Base-by-base conservation (phyloP, 2,888 invertebrate genomes). In the Ennomos erosarius region DNA sequence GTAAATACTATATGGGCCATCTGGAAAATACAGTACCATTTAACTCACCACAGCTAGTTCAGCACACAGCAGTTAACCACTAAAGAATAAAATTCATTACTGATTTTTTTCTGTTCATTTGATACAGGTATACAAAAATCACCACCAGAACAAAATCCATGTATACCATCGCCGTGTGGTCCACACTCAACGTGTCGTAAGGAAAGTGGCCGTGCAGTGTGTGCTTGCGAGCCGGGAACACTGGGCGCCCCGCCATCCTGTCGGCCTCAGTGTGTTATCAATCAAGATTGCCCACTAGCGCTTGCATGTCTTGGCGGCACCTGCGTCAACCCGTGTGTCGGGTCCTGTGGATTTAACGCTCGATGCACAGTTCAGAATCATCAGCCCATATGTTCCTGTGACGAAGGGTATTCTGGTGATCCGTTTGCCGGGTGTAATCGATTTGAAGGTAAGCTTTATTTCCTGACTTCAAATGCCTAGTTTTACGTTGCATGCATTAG, bases 161-260 rank as follows among this genome's bases (percentile, higher is more conserved):
- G 96, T 71, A 82, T 94, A 13, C 94, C 94, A 10, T 93, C 95
- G 0, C 96, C 96, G 0, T 96, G 96, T 75, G 96, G 95, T 26
- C 93, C 94, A 12, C 93, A 95, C 74, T 94, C 96, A 0, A 83
- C 92, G 3, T 96, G 96, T 70, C 93, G 93, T 63, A 92, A 93
- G 35, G 95, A 95, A 64, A 91, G 92, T 45, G 93, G 94, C 9
- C 93, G 95, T 58, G 94, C 96, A 0, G 94, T 96, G 0, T 97
- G 97, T 78, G 94, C 95, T 0, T 97, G 97, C 73, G 90, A 95
- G 59, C 90, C 94, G 8, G 96, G 95, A 36, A 96, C 96, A 89
- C 91, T 95, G n/a, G 96, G 96, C 4, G 95, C 95, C 0, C 96
- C 96, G n/a, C 96, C 96, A 0, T 93, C 95, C 62, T 96, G 96